Base-by-base conservation (phyloP, 2,888 invertebrate genomes). In the Entomobrya proxima region DNA sequence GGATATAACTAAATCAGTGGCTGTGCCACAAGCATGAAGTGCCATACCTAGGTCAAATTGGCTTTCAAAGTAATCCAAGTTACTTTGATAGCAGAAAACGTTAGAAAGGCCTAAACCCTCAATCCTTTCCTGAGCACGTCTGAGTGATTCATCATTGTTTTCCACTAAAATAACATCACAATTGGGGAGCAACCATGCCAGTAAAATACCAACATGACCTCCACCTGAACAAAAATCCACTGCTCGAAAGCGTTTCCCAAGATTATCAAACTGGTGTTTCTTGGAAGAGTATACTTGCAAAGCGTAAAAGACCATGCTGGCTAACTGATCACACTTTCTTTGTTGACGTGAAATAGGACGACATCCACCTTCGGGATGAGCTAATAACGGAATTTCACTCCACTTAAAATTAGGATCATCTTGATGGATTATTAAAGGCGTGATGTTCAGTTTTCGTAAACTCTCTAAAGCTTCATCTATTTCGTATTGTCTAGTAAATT, bases 211-310 rank as follows among this genome's bases (percentile, higher is more conserved):
- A 85, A 98, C 93, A 92, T 98, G 98, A 0, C 98, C 98, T 90
- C 97, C 96, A 1, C 98, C 98, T 91, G 97, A 96, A 91, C 98
- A 98, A 92, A 98, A 98, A 92, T 98, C 98, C 0, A 98, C 96
- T 90, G 98, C 96, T 18, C 93, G 92, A 90, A 96, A 94, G 58
- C 40, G 55, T 35, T 15, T 40, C 35, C 18, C 32, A 61, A 7
- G 37, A 5, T 55, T 37, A 13, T 61, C 27, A 44, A 50, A 27
- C 55, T 87, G 79, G 78, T 77, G 55, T 37, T 21, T 24, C 50
- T 76, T 81, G 4, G 37, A 67, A 35, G 47, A 88, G 90, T 96
- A 95, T 82, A 97, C 92, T 79, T 94, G 93, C n/a, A 95, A 91
- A 0, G 96, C 95, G 37, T 96, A 95, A 90, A 95, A 94, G 21